Conservation (phyloP, 2,113 vertebrate genomes). For the Cairina moschata region DNA sequence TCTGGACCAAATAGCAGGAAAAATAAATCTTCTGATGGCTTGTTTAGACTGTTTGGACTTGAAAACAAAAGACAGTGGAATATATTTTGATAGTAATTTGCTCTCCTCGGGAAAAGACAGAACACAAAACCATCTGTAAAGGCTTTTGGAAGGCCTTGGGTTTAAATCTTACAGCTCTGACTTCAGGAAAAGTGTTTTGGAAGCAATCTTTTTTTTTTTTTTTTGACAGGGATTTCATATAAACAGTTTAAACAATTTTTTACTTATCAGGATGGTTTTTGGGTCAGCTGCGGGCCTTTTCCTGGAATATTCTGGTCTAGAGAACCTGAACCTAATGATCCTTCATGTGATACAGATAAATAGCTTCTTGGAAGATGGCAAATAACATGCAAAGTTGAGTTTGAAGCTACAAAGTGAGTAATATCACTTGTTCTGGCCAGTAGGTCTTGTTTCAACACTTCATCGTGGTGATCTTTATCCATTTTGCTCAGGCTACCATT, state of each 20-base stretch:
- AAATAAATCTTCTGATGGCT: fast-evolving
- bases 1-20: neutral
- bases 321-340: neutral
- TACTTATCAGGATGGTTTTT: neutral
- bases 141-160: neutral
- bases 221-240: neutral
- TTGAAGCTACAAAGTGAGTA: neutral
- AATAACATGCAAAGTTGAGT: fast-evolving
- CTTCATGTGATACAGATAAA: neutral
- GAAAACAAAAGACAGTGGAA: neutral
- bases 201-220: neutral
- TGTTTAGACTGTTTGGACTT: neutral
- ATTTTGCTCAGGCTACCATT: neutral
- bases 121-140: neutral
- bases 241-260: neutral
- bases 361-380: neutral
- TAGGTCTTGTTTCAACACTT: neutral
- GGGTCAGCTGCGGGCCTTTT: neutral
- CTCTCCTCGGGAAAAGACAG: neutral
- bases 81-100: fast-evolving
- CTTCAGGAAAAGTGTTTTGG: neutral
- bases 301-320: neutral
- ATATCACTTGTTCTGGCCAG: neutral
- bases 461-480: neutral
- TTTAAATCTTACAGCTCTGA: neutral